Conservation (phyloP, 2,888 invertebrate species). For the Microctonus brassicae region DNA sequence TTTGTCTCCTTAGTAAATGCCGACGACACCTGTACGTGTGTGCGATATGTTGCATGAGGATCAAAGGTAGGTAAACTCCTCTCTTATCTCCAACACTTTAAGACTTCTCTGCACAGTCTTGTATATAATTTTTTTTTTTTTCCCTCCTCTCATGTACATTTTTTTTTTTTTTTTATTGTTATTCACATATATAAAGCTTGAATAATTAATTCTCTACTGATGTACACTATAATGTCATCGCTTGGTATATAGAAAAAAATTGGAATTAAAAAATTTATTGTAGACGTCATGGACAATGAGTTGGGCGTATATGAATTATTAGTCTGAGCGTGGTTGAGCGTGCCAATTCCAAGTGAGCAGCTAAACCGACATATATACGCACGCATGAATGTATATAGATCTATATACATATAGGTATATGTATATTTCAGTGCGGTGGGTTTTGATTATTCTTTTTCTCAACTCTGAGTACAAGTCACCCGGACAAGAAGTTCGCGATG, state of each 20-base stretch:
- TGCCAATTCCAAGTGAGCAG: constrained; percentile 15
- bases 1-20: constrained; percentile 18
- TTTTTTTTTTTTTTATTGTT: background rate
- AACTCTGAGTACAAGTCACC: constrained; percentile 27
- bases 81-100: constrained; percentile 35
- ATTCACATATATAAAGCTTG: background rate
- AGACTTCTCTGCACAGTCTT: background rate
- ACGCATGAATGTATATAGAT: too few relatives aligned
- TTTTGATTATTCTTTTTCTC: background rate
- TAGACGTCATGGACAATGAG: constrained; percentile 38
- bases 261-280: background rate
- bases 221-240: too few relatives aligned
- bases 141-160: background rate
- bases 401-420: background rate
- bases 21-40: constrained; percentile 19
- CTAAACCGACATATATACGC: background rate
- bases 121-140: background rate
- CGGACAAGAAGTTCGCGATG: constrained; percentile 8
- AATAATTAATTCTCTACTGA: background rate
- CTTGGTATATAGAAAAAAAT: too few relatives aligned
- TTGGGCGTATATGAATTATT: constrained; percentile 53
- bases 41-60: background rate
- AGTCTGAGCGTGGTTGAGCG: constrained; percentile 20
- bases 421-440: constrained; percentile 2
- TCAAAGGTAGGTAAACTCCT: background rate